Evolutionary conservation across 1,140 invertebrate genomes (phyloP).

Genomic region (Drosophila eugracilis): DNA sequence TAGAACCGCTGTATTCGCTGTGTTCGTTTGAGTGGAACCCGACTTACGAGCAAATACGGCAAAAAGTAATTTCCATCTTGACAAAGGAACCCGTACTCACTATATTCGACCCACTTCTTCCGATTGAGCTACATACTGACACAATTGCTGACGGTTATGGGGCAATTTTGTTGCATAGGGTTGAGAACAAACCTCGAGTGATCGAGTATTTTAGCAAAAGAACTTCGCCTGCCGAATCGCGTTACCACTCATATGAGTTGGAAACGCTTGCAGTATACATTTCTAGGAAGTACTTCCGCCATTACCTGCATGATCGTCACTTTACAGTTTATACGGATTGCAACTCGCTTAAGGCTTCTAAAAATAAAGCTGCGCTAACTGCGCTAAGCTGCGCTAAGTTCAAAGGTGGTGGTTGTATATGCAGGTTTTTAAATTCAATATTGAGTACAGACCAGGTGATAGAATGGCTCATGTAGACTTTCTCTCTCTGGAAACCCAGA

Average conservation of each 20-base stretch:
- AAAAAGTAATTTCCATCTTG: not conserved
- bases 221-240: not conserved
- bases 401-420: not conserved
- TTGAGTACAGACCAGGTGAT: not conserved
- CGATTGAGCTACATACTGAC: not conserved
- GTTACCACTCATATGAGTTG: too few relatives aligned
- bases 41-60: slow-evolving; percentile 1
- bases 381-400: too few relatives aligned
- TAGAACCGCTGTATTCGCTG: too few relatives aligned
- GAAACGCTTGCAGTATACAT: not conserved
- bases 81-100: not conserved
- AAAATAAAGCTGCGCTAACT: not conserved
- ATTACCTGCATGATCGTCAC: not conserved
- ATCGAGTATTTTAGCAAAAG: not conserved
- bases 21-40: not conserved
- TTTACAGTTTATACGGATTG: slow-evolving; percentile 2
- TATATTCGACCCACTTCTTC: not conserved
- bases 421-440: not conserved
- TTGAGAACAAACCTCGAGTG: not conserved
- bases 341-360: not conserved
- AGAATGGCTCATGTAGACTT: not conserved
- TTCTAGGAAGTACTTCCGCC: slow-evolving; percentile 1
- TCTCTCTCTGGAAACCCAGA: slow-evolving; percentile 1
- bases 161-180: slow-evolving; percentile 10
- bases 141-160: slow-evolving; percentile 5